Base-by-base conservation (phyloP, 2,888 invertebrate species). In the Germaria angustata region DNA sequence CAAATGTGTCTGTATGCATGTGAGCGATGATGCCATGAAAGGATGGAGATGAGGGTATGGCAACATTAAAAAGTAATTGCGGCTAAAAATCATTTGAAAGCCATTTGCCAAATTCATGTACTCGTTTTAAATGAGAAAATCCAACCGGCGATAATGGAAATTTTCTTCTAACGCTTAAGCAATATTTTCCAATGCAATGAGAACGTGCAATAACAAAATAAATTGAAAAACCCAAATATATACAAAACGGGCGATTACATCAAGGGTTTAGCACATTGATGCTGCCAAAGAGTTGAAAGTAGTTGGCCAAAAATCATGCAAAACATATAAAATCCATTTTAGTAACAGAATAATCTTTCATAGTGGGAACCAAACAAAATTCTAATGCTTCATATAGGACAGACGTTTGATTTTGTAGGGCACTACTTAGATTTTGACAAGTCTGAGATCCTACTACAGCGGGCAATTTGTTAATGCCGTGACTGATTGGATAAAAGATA, bases 61-160 rank as follows among this genome's bases (percentile, higher is more conserved):
- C 32, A 81, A 66, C 57, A 82, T 82, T 75, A 82, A 82, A 79
- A 82, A 82, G 82, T 82, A 82, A 82, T 82, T 76, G 82, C 66
- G 79, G 69, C 65, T 73, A 53, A 75, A 79, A 82, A 75, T 79
- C 82, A 82, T 82, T 79, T 66, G 75, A 79, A 82, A 79, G 66
- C 51, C 71, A 82, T 82, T 82, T 82, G 82, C 82, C 82, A 82
- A 79, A 82, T 76, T 66, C 78, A 78, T 76, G 53, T 66, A 79
- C 44, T 82, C 65, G 59, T 32, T 65, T 61, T 61, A 61, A 53
- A 73, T 66, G 72, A 78, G 69, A 78, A 78, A 78, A 78, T 78
- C 20, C 69, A 71, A n/a, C n/a, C 63, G 39, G 57, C 65, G 34
- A 36, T 55, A 63, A 55, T 69, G 63, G 36, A 71, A 78, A 63